Conservation (phyloP, 2,113 vertebrate genomes). For the Symphodus melops region DNA sequence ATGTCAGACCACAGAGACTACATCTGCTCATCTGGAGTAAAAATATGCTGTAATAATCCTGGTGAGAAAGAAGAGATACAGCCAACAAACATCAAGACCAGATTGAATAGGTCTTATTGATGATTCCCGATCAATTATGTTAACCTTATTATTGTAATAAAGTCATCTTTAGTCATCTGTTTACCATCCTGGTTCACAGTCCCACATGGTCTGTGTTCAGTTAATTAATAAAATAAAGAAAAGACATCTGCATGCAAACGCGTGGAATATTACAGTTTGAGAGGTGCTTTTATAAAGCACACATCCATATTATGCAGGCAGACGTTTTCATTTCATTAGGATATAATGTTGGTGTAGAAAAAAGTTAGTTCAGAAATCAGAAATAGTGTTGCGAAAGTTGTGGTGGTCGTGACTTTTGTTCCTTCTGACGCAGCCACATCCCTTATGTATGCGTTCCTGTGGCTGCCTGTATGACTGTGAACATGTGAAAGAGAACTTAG, state of each 20-base stretch:
- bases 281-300: neutral
- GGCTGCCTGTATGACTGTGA: neutral
- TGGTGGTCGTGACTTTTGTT: neutral
- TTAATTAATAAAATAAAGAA: neutral
- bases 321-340: no score
- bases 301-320: no score
- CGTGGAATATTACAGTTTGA: neutral
- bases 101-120: no score
- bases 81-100: no score
- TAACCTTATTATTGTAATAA: no score
- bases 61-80: neutral
- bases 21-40: neutral
- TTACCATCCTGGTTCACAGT: no score
- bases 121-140: no score
- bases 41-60: neutral
- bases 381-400: neutral
- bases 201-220: no score
- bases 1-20: no score
- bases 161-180: no score
- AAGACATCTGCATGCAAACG: neutral
- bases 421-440: neutral
- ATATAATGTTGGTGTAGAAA: neutral
- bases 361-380: neutral
- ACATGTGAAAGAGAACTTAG: neutral
- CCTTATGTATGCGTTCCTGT: constrained; percentile 4